Evolutionary conservation across 2,113 vertebrate species (phyloP).

Genomic region (Enhydra lutris): DNA sequence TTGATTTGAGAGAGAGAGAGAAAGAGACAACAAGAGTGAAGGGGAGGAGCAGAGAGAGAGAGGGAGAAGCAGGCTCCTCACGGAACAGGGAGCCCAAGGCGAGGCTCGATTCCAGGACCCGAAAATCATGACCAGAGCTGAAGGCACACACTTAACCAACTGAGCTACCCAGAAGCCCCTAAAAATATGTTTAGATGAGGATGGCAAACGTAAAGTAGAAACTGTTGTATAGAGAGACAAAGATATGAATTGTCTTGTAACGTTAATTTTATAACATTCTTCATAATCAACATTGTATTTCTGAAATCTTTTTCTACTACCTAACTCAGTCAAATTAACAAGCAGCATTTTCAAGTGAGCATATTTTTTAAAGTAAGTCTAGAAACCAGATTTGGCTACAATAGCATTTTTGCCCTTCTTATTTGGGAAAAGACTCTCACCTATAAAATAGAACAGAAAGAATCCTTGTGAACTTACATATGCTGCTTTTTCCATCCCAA

Average conservation of each 20-base stretch:
- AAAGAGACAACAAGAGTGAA: background rate
- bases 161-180: background rate
- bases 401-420: background rate
- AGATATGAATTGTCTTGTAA: background rate
- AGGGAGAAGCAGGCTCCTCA: background rate
- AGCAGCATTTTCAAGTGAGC: constrained; percentile 3
- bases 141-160: background rate
- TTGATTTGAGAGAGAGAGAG: background rate
- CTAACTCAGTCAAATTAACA: background rate
- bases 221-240: background rate
- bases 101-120: background rate
- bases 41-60: background rate
- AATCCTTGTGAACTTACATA: background rate
- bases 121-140: background rate
- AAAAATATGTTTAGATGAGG: background rate
- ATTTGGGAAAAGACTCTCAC: background rate
- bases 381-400: constrained; percentile 32
- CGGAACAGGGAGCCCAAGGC: background rate
- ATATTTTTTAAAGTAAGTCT: constrained; percentile 1
- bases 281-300: constrained; percentile 39
- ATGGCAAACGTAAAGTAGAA: background rate
- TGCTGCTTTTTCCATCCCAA: background rate
- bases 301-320: background rate
- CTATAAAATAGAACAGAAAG: background rate
- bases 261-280: constrained; percentile 24